Conservation (phyloP, 1,140 invertebrate genomes). For the Diachasmimorpha longicaudata region DNA sequence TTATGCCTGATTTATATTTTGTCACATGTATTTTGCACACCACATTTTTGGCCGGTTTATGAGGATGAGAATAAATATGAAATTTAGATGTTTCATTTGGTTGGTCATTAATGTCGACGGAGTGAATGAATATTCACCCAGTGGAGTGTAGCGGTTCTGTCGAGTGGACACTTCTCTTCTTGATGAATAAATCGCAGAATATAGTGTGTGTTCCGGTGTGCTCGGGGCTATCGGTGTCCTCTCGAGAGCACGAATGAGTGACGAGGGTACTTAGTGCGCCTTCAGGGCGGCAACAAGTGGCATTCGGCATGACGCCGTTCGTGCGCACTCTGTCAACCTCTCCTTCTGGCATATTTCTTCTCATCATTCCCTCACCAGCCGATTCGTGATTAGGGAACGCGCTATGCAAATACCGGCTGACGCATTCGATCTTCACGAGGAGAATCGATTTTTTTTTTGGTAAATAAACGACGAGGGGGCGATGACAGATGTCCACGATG, state of each 20-base stretch:
- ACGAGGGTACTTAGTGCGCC: constrained; percentile 42
- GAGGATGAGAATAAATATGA: too few species aligned
- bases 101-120: neutral
- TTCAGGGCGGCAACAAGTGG: constrained; percentile 54
- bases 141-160: constrained; percentile 15
- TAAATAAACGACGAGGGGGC: too few species aligned
- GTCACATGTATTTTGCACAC: too few species aligned
- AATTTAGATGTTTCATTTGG: too few species aligned
- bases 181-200: constrained; percentile 43
- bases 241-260: constrained; percentile 35
- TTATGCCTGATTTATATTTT: neutral
- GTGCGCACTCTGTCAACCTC: constrained; percentile 14
- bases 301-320: constrained; percentile 32
- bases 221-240: constrained; percentile 39
- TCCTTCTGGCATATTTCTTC: constrained; percentile 6
- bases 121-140: neutral
- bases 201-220: constrained; percentile 38
- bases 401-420: neutral
- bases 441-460: too few species aligned
- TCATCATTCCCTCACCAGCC: neutral
- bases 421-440: neutral
- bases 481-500: neutral
- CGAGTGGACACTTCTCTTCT: constrained; percentile 29
- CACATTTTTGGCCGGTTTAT: too few species aligned
- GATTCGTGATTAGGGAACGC: neutral